Base-by-base conservation (phyloP, 2,888 invertebrate genomes). In the Lochmaea crataegi region DNA sequence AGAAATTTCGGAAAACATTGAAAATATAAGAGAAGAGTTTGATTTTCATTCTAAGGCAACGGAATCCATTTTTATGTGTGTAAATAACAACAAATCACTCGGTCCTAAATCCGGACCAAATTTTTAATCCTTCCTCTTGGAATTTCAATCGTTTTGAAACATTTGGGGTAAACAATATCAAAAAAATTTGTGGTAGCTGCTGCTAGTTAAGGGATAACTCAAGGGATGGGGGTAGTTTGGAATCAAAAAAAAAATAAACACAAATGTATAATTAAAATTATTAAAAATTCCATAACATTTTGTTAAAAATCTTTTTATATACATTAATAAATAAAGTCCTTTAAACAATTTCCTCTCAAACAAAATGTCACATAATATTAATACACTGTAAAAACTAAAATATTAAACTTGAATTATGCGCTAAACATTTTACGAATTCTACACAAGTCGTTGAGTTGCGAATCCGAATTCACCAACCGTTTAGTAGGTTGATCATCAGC, bases 401-500 rank as follows among this genome's bases (percentile, higher is more conserved):
- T n/a, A 57, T 65, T 45, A 70, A 14, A 70, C 22, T 16, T 61
- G 32, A 5, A 32, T 65, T 73, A 76, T 22, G 72, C 72, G 51
- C 71, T 72, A 42, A 68, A 73, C 32, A 77, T 74, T 73, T 77
- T 78, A 64, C 76, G 76, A 65, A 70, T 71, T 66, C 70, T 75
- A 71, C 76, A 76, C 45, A 76, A 68, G 65, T 75, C 73, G n/a
- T 76, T 73, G 5, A 75, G 70, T 14, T 75, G 72, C 11, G 74
- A 73, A 68, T 74, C 72, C 10, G 74, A 76, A 71, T 76, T 72
- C 41, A 75, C 69, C 32, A 75, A 65, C 16, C 71, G 67, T 68
- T 53, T 68, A 14, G 69, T 67, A n/a, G 26, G 53, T n/a, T 61
- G 63, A 11, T 73, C 64, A n/a, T 75, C 72, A 10, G 68, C 66